phyloP scores from a whole-genome alignment of 2,888 invertebrate species.

The Itoplectis maculator region DNA sequence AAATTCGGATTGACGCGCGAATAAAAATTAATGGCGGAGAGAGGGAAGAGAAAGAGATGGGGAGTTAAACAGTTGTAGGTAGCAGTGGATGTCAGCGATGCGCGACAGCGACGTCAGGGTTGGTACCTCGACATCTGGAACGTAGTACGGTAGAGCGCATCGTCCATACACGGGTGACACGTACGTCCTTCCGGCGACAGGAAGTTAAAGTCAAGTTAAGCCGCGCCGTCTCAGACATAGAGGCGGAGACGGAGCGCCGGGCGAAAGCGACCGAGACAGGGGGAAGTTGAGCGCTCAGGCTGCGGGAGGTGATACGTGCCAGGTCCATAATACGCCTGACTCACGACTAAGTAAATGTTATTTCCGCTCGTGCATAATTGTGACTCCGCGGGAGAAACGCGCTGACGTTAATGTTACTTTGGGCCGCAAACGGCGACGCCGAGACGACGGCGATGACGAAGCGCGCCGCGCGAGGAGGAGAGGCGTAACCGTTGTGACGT shows the following conservation, averaged over 20 bases:
- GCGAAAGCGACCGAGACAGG: conserved; percentile 73
- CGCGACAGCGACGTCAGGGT: conserved; percentile 24
- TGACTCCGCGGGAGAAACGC: conserved; percentile 76
- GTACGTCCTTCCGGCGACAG: conserved; percentile 69
- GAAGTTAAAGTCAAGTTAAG: conserved; percentile 77
- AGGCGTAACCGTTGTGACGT: conserved; percentile 57
- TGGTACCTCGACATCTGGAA: conserved; percentile 37
- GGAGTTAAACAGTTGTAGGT: conserved; percentile 21
- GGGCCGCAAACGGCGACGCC: conserved; percentile 55
- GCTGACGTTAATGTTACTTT: conserved; percentile 77
- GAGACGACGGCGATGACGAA: conserved; percentile 47
- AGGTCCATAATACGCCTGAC: conserved; percentile 80
- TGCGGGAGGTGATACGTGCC: conserved; percentile 83
- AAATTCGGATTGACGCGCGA: neutral
- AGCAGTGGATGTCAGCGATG: conserved; percentile 2
- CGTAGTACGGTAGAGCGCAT: conserved; percentile 22
- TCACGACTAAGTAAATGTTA: conserved; percentile 80
- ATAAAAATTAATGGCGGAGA: conserved; percentile 21
- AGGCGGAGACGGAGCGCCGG: no score
- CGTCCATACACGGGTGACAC: conserved; percentile 64
- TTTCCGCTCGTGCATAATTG: conserved; percentile 82
- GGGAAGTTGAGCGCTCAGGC: conserved; percentile 76
- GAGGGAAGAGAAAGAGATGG: neutral
- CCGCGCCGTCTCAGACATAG: conserved; percentile 57
- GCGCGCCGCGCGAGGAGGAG: no score